Conservation (phyloP, 2,113 vertebrate genomes). For the Platysternon megacephalum region DNA sequence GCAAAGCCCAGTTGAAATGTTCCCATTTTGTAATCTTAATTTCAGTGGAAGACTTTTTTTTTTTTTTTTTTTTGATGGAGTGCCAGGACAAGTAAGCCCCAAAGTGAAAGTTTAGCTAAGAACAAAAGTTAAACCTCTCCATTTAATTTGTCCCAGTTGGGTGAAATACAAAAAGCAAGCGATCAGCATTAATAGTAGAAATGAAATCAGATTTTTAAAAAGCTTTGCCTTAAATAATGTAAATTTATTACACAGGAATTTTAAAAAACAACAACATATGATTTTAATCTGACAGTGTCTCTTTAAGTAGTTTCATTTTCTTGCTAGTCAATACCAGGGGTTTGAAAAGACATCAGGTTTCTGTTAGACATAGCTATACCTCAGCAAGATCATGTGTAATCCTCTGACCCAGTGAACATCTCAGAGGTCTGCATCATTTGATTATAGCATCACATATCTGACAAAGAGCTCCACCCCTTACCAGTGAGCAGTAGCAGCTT, state of each 20-base stretch:
- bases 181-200: not conserved
- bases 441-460: not conserved
- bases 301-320: not conserved
- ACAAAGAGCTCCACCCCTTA: slow-evolving; percentile 16
- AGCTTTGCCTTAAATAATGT: not conserved
- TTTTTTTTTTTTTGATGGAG: not conserved
- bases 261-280: not conserved
- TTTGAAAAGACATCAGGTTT: not conserved
- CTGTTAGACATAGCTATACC: not conserved
- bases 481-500: not conserved
- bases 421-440: not conserved
- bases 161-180: not conserved
- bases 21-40: accelerated
- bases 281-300: not conserved
- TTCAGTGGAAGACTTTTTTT: not conserved
- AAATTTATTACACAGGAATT: not conserved
- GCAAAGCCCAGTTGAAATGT: not conserved
- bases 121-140: accelerated
- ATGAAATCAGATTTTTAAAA: not conserved
- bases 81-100: not conserved
- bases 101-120: not conserved
- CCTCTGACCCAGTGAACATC: not conserved
- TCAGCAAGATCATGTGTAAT: not conserved
- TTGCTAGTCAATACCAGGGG: not conserved
- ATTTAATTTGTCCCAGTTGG: accelerated